Percentiles rank a stretch among this genome's conserved stretches.
Evolutionary conservation across 2,888 invertebrate genomes (phyloP).

Genomic region (Ectobius pallidus): DNA sequence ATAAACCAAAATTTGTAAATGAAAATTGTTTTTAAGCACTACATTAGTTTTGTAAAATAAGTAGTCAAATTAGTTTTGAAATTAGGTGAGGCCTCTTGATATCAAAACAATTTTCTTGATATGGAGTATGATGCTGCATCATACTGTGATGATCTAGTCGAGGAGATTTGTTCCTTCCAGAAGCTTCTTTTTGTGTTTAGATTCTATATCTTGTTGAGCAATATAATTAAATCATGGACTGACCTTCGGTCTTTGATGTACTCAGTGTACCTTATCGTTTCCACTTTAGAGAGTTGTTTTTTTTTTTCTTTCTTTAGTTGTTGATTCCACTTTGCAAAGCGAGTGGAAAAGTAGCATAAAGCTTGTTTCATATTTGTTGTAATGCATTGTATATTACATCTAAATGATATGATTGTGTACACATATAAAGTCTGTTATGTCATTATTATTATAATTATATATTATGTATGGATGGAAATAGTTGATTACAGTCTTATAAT

Average conservation of each 20-base stretch:
- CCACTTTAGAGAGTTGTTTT: not conserved
- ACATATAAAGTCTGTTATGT: not conserved
- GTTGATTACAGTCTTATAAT: not conserved
- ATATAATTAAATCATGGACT: not conserved
- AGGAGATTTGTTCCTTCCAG: not conserved
- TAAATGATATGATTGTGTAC: not conserved
- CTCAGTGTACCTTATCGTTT: constrained; percentile 9
- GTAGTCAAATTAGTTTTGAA: not conserved
- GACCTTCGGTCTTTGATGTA: not conserved
- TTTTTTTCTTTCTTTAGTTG: not conserved
- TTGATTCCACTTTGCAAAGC: not conserved
- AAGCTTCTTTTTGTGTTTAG: not conserved
- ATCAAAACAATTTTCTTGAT: not conserved
- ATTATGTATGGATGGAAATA: not conserved
- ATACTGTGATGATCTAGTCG: constrained; percentile 7
- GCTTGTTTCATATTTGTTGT: constrained; percentile 4
- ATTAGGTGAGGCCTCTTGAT: constrained; percentile 2
- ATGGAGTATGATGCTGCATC: not conserved
- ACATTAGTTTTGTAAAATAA: not conserved
- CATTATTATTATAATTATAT: not conserved
- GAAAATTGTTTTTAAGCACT: not conserved
- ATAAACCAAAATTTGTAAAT: not conserved
- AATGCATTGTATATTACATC: not conserved
- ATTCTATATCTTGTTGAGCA: constrained; percentile 4
- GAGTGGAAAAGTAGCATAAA: not conserved